Evolutionary conservation across 2,888 invertebrate genomes (phyloP), one percentile per base, ranked within the genome.

Genomic region (Drosophila mimetica): DNA sequence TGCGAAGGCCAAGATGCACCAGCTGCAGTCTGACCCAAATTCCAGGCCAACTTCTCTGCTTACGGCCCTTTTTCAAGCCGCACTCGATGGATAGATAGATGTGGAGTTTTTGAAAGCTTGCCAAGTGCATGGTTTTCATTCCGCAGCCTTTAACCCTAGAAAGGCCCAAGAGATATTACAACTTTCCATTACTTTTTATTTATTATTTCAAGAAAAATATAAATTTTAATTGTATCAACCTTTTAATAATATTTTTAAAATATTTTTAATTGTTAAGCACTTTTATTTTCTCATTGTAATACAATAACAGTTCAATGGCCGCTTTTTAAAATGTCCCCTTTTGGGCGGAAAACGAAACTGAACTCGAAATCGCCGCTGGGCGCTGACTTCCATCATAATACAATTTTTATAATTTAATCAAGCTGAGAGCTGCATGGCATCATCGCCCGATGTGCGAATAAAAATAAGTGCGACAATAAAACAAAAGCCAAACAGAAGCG

Each of bases 351-450:
- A 44, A n/a, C 9, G 5, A 11, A 28, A 2, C 44, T 4, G 30
- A 60, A 67, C 42, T 61, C 64, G 52, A 69, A 75, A 81, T 75
- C 66, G 71, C 67, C 78, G 73, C 70, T 60, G 39, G 61, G 53
- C 65, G 16, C 41, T 69, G 75, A 46, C 60, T 82, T 67, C 51
- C 63, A 72, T 71, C 54, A 73, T 82, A 82, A 84, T 77, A 79
- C 64, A 83, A 84, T 85, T 83, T 86, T 86, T 88, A 82, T 86
- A 89, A 87, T 88, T 89, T 82, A 88, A 89, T 88, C 88, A 86
- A 79, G 72, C 72, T 76, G 71, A 88, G 75, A 77, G 71, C 78
- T 50, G 57, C 20, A 32, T 22, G 66, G 44, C 34, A 41, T 64
- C 50, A 59, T 59, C 32, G 32, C 34, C 51, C 54, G 67, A 75